Conservation (phyloP, 2,113 vertebrate species). For the Semicossyphus pulcher region DNA sequence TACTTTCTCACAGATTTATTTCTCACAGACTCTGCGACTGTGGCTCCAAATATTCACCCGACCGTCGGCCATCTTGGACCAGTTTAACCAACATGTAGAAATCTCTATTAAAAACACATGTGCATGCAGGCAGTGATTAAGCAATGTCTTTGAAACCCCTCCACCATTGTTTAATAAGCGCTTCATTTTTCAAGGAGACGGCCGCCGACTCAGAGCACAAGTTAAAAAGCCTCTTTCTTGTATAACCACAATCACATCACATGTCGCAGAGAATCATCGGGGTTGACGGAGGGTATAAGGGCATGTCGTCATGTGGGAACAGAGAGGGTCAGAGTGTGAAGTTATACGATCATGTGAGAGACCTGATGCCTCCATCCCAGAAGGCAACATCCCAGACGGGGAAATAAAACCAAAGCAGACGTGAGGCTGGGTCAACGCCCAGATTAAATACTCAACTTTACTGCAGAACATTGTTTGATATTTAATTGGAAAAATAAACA, state of each 20-base stretch:
- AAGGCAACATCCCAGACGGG: neutral
- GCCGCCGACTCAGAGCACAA: neutral
- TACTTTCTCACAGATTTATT: slow-evolving; percentile 60
- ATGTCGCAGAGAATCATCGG: slow-evolving; percentile 23
- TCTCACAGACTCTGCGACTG: slow-evolving; percentile 16
- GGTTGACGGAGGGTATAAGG: neutral
- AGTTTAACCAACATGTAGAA: slow-evolving; percentile 33
- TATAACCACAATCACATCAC: slow-evolving; percentile 4
- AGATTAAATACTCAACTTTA: too few species aligned
- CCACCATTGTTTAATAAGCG: neutral
- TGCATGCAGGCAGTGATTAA: slow-evolving; percentile 17
- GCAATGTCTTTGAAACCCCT: slow-evolving; percentile 8
- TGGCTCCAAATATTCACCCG: slow-evolving; percentile 15
- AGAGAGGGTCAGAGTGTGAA: neutral
- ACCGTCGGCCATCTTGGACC: slow-evolving; percentile 18
- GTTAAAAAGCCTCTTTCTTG: slow-evolving; percentile 5
- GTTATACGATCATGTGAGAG: slow-evolving; percentile 23
- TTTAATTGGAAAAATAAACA: too few species aligned
- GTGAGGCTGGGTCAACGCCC: neutral
- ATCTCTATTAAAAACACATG: slow-evolving; percentile 52
- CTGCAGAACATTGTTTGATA: too few species aligned
- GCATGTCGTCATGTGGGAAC: slow-evolving; percentile 20
- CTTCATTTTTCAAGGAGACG: slow-evolving; percentile 9
- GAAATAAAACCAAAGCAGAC: neutral
- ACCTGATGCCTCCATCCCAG: neutral